Conservation (phyloP, 2,888 invertebrate genomes). For the Zeuzera pyrina region DNA sequence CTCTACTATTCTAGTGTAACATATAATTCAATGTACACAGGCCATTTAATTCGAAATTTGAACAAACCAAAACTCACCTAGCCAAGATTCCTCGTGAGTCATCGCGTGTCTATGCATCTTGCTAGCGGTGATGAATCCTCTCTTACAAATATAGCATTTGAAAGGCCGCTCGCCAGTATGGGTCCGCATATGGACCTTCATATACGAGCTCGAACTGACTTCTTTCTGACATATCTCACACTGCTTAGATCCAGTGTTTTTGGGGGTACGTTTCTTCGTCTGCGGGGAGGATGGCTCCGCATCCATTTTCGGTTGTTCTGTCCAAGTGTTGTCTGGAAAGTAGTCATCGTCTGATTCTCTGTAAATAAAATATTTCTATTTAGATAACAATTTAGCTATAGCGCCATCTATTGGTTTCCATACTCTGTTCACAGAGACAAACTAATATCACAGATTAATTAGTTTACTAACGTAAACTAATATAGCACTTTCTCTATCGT, state of each 20-base stretch:
- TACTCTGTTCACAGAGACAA: background rate
- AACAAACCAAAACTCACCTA: too few relatives aligned
- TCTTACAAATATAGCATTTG: slow-evolving; percentile 42
- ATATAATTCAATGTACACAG: too few relatives aligned
- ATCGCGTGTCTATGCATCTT: slow-evolving; percentile 58
- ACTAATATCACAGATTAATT: too few relatives aligned
- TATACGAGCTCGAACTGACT: slow-evolving; percentile 42
- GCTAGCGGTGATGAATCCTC: slow-evolving; percentile 53
- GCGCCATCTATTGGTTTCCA: background rate
- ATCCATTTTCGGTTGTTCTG: slow-evolving; percentile 23
- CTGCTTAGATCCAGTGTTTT: slow-evolving; percentile 1
- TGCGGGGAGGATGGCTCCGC: slow-evolving; percentile 13
- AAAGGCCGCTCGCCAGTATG: slow-evolving; percentile 57
- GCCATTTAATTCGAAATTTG: too few relatives aligned
- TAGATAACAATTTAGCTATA: too few relatives aligned
- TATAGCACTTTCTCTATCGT: too few relatives aligned
- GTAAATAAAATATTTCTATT: slow-evolving; percentile 10
- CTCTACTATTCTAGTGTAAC: too few relatives aligned
- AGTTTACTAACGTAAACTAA: too few relatives aligned
- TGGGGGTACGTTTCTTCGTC: too few relatives aligned
- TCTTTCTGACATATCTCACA: slow-evolving; percentile 43
- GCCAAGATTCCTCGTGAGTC: slow-evolving; percentile 43
- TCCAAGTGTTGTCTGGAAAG: slow-evolving; percentile 57
- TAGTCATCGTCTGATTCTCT: slow-evolving; percentile 51
- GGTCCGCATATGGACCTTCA: slow-evolving; percentile 50